These are phyloP conservation scores for Carcharodon carcharias DNA, from an alignment of 2,797 vertebrate genomes.

Conservation along the genomic window DNA sequence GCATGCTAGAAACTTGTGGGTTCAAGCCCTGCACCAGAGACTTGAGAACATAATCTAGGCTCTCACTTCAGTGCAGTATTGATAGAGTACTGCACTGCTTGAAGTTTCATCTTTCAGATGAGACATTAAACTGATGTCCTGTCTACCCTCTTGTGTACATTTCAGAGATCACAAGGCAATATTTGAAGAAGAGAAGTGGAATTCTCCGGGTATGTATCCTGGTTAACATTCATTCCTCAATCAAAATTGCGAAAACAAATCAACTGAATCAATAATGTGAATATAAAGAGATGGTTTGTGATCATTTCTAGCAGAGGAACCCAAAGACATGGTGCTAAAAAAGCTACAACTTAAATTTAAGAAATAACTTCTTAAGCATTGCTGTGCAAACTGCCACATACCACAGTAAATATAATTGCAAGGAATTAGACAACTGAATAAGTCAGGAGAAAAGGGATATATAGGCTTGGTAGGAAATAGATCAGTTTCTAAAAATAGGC, in stretches of 20 bases:
- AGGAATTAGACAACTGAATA: not conserved
- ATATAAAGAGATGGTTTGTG: not conserved
- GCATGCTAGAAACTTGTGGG: not conserved
- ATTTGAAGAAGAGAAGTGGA: not conserved
- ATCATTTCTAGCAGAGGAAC: not conserved
- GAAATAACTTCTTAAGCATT: not conserved
- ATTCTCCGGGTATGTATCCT: not conserved
- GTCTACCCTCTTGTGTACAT: not conserved
- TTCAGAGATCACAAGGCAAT: not conserved
- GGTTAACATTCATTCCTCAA: not conserved
- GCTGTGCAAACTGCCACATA: not conserved
- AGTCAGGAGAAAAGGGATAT: not conserved
- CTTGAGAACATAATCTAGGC: not conserved
- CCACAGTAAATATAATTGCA: not conserved
- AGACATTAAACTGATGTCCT: not conserved
- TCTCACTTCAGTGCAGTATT: not conserved
- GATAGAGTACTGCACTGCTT: not conserved
- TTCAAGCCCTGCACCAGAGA: not conserved
- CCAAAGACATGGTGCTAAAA: not conserved
- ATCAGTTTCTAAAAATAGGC: not conserved
- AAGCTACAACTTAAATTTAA: not conserved
- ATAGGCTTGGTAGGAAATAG: not conserved
- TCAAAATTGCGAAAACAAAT: not conserved
- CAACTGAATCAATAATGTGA: not conserved
- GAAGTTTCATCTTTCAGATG: not conserved